These are phyloP conservation scores for Leptopilina drosophilae DNA, from an alignment of 2,888 invertebrate species.

Conservation along the genomic window DNA sequence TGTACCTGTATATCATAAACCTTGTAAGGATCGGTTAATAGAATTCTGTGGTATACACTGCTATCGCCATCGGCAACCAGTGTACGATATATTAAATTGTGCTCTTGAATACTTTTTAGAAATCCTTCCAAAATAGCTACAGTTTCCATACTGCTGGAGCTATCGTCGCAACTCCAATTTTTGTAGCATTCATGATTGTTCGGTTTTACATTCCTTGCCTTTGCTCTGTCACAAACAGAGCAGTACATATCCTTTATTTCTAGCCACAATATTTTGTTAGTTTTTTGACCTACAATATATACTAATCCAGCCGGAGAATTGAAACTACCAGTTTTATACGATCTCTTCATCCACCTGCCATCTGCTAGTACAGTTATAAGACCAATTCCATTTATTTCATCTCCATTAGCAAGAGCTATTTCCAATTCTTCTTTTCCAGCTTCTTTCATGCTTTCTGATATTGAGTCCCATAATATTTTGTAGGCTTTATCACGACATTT, in stretches of 20 bases:
- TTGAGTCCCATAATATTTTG: too few relatives aligned
- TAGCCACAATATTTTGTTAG: constrained; percentile 51
- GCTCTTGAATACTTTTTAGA: constrained; percentile 32
- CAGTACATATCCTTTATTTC: constrained; percentile 65
- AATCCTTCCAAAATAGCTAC: constrained; percentile 45
- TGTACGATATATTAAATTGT: constrained; percentile 44
- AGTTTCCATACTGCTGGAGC: constrained; percentile 42
- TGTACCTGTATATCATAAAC: constrained; percentile 42
- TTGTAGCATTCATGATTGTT: constrained; percentile 49
- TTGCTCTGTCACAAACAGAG: constrained; percentile 46
- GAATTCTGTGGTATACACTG: constrained; percentile 41
- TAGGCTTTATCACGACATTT: too few relatives aligned
- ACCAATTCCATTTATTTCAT: not conserved
- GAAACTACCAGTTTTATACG: not conserved
- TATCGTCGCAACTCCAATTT: constrained; percentile 57
- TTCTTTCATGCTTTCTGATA: constrained; percentile 2
- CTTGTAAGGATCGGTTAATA: constrained; percentile 45
- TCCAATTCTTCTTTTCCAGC: not conserved
- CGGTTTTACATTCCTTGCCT: not conserved
- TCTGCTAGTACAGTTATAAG: not conserved
- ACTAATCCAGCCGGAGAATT: not conserved
- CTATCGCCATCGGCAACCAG: constrained; percentile 49
- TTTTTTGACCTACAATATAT: not conserved
- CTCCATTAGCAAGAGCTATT: not conserved
- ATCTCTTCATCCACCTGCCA: not conserved